A percentile compares a stretch with the other conserved stretches of the same genome.
These are phyloP conservation scores for Myiozetetes cayanensis DNA, from an alignment of 2,113 vertebrate species.

Conservation along the genomic window DNA sequence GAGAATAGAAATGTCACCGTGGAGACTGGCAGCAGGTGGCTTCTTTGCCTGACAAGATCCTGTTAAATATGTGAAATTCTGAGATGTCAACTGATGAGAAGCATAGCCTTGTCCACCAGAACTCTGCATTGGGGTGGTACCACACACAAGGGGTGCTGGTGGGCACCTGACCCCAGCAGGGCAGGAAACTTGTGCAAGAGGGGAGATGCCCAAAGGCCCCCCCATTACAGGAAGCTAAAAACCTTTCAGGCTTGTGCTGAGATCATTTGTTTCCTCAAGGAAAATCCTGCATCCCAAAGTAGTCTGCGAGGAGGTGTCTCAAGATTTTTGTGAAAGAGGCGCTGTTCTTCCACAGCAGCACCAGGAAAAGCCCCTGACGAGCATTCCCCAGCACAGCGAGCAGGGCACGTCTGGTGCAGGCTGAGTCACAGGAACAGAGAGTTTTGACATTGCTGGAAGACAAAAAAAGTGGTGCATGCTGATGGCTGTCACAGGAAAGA, in stretches of 20 bases:
- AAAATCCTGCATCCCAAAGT: not conserved
- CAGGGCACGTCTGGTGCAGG: not conserved
- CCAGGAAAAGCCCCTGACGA: not conserved
- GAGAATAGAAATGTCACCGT: rapidly evolving
- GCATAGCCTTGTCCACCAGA: not conserved
- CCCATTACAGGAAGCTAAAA: not conserved
- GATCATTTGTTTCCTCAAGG: not conserved
- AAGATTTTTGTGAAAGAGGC: not conserved
- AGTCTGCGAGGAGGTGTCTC: not conserved
- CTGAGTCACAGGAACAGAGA: not conserved
- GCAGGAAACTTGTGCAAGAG: not conserved
- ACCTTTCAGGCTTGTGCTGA: not conserved
- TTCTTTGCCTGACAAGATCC: not conserved
- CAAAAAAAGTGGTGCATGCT: not conserved
- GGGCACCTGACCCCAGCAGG: not conserved
- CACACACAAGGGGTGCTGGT: not conserved
- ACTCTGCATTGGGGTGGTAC: rapidly evolving
- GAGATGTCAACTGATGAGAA: not conserved
- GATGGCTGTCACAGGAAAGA: not conserved
- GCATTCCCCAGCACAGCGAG: not conserved
- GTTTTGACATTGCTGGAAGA: not conserved
- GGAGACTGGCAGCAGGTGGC: not conserved
- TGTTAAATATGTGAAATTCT: not conserved
- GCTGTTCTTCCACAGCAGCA: not conserved
- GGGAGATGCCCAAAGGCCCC: not conserved